A percentile compares a stretch with the other conserved stretches of the same genome.
phyloP scores from a whole-genome alignment of 92 coral and sea anemone species.

The Bergia puertoricense region DNA sequence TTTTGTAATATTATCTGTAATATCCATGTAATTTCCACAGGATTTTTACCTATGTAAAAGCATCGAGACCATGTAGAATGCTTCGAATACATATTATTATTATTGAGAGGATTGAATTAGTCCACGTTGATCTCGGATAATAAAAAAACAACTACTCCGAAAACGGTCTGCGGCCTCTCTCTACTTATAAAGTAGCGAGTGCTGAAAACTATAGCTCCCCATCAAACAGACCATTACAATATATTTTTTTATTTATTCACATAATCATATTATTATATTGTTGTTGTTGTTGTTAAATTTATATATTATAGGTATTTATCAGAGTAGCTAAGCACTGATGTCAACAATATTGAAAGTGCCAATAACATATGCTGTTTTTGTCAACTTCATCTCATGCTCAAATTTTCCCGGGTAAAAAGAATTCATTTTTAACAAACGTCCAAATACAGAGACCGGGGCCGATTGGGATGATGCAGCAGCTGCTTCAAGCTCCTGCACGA shows the following conservation, averaged over 20 bases:
- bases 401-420: slow-evolving; percentile 4
- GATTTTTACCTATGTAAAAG: too few relatives aligned
- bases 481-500: slow-evolving; percentile 1
- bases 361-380: neutral
- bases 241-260: neutral
- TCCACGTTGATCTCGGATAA: too few relatives aligned
- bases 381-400: slow-evolving; percentile 23
- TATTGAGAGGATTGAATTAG: too few relatives aligned
- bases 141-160: too few relatives aligned
- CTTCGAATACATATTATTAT: too few relatives aligned
- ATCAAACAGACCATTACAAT: too few relatives aligned
- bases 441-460: neutral
- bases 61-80: too few relatives aligned
- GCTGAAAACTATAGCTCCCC: too few relatives aligned
- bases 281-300: neutral
- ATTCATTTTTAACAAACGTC: neutral
- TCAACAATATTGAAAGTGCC: slow-evolving; percentile 9
- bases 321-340: neutral
- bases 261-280: slow-evolving; percentile 3
- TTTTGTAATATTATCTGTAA: too few relatives aligned
- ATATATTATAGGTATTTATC: neutral
- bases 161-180: too few relatives aligned
- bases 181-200: too few relatives aligned
- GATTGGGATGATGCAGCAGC: slow-evolving; percentile 1
- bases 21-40: too few relatives aligned